Conservation (phyloP, 2,113 vertebrate genomes). For the Poeciliopsis turrubarensis region DNA sequence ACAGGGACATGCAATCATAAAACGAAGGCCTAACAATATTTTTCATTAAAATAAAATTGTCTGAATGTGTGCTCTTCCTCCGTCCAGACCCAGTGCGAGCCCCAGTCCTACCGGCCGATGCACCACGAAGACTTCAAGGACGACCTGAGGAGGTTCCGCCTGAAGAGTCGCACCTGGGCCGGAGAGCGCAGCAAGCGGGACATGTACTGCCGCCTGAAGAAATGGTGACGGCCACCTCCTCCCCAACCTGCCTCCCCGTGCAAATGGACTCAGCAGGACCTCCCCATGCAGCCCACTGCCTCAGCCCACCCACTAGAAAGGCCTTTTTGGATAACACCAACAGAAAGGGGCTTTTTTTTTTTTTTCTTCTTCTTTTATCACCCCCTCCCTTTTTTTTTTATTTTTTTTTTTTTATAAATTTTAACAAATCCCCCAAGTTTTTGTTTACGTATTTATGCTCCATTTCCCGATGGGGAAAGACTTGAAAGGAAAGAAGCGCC, state of each 20-base stretch:
- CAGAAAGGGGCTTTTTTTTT: neutral
- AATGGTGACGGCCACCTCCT: conserved; percentile 77
- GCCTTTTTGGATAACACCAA: neutral
- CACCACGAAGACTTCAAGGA: conserved; percentile 89
- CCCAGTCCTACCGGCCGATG: conserved; percentile 90
- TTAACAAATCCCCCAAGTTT: neutral
- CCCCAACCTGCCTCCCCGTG: neutral
- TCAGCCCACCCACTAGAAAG: conserved; percentile 5
- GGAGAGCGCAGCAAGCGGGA: conserved; percentile 95
- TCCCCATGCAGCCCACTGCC: conserved; percentile 13
- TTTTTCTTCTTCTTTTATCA: neutral
- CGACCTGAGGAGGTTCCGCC: conserved; percentile 86
- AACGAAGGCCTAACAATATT: too few relatives aligned
- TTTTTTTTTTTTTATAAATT: neutral
- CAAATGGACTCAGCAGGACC: neutral
- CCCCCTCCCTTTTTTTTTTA: neutral
- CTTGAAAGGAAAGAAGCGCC: neutral
- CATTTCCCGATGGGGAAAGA: conserved; percentile 3
- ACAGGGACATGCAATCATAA: too few relatives aligned
- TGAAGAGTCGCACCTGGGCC: conserved; percentile 88
- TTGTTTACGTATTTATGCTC: conserved; percentile 60
- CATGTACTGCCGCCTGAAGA: conserved; percentile 94
- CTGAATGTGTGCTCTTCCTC: neutral
- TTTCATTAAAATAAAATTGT: too few relatives aligned
- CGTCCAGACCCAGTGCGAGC: conserved; percentile 85